Conservation (phyloP, 2,888 invertebrate genomes). For the Conchocele bisecta region DNA sequence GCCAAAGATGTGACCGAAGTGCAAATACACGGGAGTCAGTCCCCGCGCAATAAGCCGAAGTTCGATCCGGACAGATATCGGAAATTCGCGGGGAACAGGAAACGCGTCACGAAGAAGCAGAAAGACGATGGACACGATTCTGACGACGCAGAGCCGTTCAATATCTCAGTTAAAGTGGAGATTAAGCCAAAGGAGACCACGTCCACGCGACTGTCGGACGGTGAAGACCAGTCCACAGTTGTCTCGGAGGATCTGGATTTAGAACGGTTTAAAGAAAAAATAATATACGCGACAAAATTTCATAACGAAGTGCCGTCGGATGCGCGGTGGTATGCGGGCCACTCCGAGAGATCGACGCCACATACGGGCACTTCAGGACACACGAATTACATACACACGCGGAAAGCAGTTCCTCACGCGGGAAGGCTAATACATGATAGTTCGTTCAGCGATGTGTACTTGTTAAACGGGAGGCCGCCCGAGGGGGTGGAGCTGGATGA, state of each 20-base stretch:
- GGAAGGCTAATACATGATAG: too few species aligned
- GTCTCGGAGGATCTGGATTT: not conserved
- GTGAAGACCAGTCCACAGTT: conserved; percentile 1
- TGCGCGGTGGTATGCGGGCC: too few species aligned
- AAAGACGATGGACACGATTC: conserved; percentile 12
- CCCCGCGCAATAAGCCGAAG: not conserved
- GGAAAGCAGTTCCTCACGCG: too few species aligned
- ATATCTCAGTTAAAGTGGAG: conserved; percentile 50
- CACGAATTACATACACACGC: too few species aligned
- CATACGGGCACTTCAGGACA: too few species aligned
- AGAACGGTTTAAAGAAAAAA: too few species aligned
- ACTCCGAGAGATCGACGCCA: too few species aligned
- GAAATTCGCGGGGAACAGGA: not conserved
- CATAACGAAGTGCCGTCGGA: too few species aligned
- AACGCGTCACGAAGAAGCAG: not conserved
- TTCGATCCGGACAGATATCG: not conserved
- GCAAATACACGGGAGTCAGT: not conserved
- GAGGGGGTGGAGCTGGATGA: too few species aligned
- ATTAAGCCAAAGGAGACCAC: conserved; percentile 39
- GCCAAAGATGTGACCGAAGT: not conserved
- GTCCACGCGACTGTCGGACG: conserved; percentile 5
- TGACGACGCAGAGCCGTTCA: conserved; percentile 50
- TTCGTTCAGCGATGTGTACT: too few species aligned
- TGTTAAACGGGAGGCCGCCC: too few species aligned
- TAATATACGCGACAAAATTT: too few species aligned